These are phyloP conservation scores for Clarias pachynema DNA, from an alignment of 2,797 vertebrate genomes.

Conservation along the genomic window DNA sequence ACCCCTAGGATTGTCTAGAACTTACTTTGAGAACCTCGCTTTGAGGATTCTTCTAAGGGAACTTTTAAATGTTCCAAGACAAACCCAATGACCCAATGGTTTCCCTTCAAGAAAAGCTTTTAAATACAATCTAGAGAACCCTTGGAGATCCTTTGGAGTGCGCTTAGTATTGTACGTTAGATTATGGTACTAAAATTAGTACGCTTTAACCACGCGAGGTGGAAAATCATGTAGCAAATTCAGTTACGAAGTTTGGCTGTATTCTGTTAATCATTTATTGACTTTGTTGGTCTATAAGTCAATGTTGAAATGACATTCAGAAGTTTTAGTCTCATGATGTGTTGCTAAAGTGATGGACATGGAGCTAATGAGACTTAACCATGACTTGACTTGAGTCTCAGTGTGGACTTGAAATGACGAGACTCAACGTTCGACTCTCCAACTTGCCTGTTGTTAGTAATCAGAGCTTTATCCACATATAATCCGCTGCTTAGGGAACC, in stretches of 20 bases:
- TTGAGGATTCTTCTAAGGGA: neutral
- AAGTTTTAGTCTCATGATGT: neutral
- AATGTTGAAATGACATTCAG: neutral
- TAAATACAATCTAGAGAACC: neutral
- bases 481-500: slow-evolving; percentile 2
- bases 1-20: neutral
- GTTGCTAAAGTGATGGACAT: neutral
- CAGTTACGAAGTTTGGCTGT: neutral
- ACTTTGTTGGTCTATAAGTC: neutral
- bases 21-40: neutral
- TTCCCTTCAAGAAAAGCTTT: neutral
- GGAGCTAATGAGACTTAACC: neutral
- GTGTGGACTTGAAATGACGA: neutral
- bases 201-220: too few relatives aligned
- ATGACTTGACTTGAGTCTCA: neutral
- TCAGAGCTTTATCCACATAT: slow-evolving; percentile 12
- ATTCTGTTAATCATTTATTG: neutral
- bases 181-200: neutral
- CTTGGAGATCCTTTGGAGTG: neutral
- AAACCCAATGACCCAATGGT: neutral
- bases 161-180: neutral
- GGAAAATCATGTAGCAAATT: neutral
- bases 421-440: neutral
- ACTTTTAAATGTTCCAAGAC: neutral
- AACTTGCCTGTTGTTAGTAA: slow-evolving; percentile 14